These are phyloP conservation scores for Platorchestia sp. DNA, from an alignment of 1,140 invertebrate species.

Conservation along the genomic window DNA sequence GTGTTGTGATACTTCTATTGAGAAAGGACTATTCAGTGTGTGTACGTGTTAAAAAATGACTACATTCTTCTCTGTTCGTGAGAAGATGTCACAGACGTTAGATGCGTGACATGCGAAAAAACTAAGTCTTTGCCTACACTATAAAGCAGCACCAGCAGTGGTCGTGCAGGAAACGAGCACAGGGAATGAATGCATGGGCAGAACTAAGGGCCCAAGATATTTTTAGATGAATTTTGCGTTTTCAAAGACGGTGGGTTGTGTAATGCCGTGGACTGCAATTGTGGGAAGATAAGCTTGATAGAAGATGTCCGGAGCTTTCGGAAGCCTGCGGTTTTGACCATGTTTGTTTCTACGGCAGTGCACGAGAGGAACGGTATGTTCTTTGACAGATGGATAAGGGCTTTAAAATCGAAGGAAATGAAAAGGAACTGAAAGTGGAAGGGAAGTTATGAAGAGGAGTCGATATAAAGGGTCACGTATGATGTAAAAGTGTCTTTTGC, in stretches of 20 bases:
- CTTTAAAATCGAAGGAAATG: not conserved
- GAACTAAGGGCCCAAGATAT: not conserved
- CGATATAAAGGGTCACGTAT: conserved; percentile 24
- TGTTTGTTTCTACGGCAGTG: not conserved
- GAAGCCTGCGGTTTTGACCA: not conserved
- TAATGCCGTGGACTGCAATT: not conserved
- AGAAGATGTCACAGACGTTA: not conserved
- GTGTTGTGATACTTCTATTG: not conserved
- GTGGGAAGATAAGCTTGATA: not conserved
- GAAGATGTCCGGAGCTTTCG: not conserved
- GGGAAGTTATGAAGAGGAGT: conserved; percentile 35
- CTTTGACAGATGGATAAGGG: not conserved
- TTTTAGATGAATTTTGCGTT: not conserved
- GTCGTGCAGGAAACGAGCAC: not conserved
- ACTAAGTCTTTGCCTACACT: not conserved
- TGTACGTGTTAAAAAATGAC: not conserved
- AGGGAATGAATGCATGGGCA: not conserved
- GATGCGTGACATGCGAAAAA: not conserved
- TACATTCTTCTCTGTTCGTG: not conserved
- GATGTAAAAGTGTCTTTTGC: not conserved
- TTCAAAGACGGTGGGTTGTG: not conserved
- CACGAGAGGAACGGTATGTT: not conserved
- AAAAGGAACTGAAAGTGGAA: conserved; percentile 41
- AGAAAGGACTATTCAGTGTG: not conserved
- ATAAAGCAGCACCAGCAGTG: not conserved